A percentile compares a stretch with the other conserved stretches of the same genome.
Conservation (phyloP, 2,888 invertebrate genomes). For the Lasius fuliginosus region DNA sequence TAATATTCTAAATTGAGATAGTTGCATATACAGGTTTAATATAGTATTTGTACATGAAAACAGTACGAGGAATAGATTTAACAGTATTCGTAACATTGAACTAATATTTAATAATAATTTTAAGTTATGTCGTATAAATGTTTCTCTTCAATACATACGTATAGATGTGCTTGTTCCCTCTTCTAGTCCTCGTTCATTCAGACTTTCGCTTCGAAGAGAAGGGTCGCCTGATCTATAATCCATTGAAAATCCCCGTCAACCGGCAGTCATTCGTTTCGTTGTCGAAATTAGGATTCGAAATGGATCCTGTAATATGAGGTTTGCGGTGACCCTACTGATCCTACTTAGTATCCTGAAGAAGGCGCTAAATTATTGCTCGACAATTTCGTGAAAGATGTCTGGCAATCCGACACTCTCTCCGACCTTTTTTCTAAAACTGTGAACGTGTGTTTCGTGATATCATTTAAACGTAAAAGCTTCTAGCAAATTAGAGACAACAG, state of each 20-base stretch:
- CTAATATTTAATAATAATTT: slow-evolving; percentile 5
- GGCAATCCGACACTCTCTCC: slow-evolving; percentile 67
- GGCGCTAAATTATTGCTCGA: slow-evolving; percentile 71
- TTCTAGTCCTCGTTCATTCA: neutral
- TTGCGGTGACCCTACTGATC: slow-evolving; percentile 70
- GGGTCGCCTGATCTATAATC: slow-evolving; percentile 71
- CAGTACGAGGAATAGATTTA: neutral
- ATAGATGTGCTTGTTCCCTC: neutral
- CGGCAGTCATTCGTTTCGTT: slow-evolving; percentile 69
- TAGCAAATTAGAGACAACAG: slow-evolving; percentile 26
- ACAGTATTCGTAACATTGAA: neutral
- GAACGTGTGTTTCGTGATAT: neutral
- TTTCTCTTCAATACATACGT: neutral
- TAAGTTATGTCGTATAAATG: neutral
- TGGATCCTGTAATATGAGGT: slow-evolving; percentile 78
- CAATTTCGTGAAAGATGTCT: slow-evolving; percentile 70
- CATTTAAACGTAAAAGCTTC: slow-evolving; percentile 23
- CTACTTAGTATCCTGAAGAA: slow-evolving; percentile 67
- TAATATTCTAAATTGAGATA: neutral
- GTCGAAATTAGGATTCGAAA: slow-evolving; percentile 72
- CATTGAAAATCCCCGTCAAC: slow-evolving; percentile 67
- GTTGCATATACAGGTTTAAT: neutral
- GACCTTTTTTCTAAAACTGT: slow-evolving; percentile 31
- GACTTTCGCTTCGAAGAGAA: slow-evolving; percentile 46
- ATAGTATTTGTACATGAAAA: neutral